Percentiles rank a stretch among this genome's conserved stretches.
Evolutionary conservation across 1,140 invertebrate genomes (phyloP).

Genomic region (Eupristina koningsbergeri): DNA sequence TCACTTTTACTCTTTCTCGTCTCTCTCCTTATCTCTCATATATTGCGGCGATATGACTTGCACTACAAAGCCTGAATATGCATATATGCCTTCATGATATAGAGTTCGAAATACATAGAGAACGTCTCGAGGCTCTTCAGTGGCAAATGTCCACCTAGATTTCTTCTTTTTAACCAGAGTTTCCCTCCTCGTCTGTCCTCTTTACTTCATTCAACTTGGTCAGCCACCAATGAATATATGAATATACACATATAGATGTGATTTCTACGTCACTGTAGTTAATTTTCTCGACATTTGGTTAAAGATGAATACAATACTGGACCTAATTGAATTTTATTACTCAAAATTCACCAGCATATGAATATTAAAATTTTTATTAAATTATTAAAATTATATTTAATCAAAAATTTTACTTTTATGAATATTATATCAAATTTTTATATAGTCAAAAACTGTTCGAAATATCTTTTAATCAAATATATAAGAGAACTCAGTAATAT

Average conservation of each 20-base stretch:
- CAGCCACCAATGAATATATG: conserved; percentile 21
- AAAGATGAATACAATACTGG: background rate
- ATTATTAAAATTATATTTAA: no score
- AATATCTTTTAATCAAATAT: no score
- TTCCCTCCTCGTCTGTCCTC: background rate
- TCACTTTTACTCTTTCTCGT: conserved; percentile 63
- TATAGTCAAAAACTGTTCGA: no score
- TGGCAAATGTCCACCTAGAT: background rate
- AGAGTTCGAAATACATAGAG: conserved; percentile 1
- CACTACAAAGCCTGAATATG: conserved; percentile 70
- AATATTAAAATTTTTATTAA: no score
- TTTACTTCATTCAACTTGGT: background rate
- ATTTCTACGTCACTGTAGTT: background rate
- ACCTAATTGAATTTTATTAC: conserved; percentile 19
- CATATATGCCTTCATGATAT: conserved; percentile 59
- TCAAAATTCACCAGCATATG: no score
- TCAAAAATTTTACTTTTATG: no score
- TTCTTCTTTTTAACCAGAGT: background rate
- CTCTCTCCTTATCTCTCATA: conserved; percentile 55
- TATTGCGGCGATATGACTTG: conserved; percentile 59
- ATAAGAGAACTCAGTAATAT: no score
- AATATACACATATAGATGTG: background rate
- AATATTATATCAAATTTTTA: no score
- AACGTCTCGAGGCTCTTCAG: conserved; percentile 26
- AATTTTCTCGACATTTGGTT: background rate